A percentile compares a stretch with the other conserved stretches of the same genome.
phyloP scores from a whole-genome alignment of 2,797 vertebrate genomes.

The Mus spretus region DNA sequence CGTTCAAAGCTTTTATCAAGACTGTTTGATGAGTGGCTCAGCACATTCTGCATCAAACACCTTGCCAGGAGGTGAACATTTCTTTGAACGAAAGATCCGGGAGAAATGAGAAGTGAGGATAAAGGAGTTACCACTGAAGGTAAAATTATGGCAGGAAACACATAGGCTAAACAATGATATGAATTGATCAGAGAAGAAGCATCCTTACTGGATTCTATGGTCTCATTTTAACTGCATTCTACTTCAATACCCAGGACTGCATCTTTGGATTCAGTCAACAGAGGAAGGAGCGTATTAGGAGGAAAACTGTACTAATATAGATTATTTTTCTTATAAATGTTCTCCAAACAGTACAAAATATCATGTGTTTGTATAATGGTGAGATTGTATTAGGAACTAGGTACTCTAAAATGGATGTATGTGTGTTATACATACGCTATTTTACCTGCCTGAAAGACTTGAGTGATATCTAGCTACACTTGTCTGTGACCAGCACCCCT shows the following conservation, averaged over 20 bases:
- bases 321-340: neutral
- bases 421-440: neutral
- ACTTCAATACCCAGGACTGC: too few species aligned
- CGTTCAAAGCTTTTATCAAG: neutral
- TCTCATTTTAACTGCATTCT: neutral
- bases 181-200: neutral
- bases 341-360: neutral
- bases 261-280: neutral
- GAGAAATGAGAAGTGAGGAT: neutral
- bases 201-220: neutral
- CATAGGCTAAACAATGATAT: neutral
- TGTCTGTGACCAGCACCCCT: neutral
- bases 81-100: neutral
- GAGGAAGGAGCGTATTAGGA: neutral
- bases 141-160: neutral
- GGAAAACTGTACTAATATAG: too few species aligned
- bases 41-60: conserved; percentile 3
- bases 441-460: neutral
- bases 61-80: neutral
- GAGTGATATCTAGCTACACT: neutral
- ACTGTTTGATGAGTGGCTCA: conserved; percentile 1
- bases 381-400: neutral
- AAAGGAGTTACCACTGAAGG: neutral
- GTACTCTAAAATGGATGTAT: neutral
- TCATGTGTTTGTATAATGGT: neutral